phyloP scores from a whole-genome alignment of 2,888 invertebrate genomes.

The Latrodectus elegans region DNA sequence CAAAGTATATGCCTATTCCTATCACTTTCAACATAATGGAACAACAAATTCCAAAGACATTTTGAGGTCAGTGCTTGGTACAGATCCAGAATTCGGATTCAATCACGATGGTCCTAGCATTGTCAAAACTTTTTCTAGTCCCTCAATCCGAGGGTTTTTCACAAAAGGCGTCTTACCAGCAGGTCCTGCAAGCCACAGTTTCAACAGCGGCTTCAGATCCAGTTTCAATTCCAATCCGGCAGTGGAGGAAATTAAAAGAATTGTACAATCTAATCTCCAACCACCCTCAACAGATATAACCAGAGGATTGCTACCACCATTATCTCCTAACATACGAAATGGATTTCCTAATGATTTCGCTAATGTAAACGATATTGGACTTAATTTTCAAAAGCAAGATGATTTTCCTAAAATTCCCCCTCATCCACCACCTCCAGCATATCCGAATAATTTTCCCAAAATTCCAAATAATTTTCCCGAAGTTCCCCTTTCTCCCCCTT shows the following conservation, averaged over 20 bases:
- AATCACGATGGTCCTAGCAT: constrained; percentile 37
- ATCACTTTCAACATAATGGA: constrained; percentile 64
- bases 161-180: constrained; percentile 52
- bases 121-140: constrained; percentile 58
- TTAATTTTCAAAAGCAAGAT: constrained; percentile 40
- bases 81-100: constrained; percentile 42
- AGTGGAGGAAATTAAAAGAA: constrained; percentile 35
- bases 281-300: constrained; percentile 33
- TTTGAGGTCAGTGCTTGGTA: constrained; percentile 36
- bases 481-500: constrained; percentile 17
- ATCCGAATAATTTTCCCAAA: constrained; percentile 42
- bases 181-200: constrained; percentile 25
- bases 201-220: constrained; percentile 11
- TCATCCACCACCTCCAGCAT: constrained; percentile 28
- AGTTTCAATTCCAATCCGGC: constrained; percentile 23
- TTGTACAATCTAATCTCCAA: constrained; percentile 41
- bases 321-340: constrained; percentile 51
- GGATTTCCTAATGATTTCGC: constrained; percentile 40
- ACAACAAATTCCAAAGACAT: constrained; percentile 63
- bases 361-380: constrained; percentile 44
- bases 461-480: constrained; percentile 46
- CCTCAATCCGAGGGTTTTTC: constrained; percentile 60
- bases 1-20: constrained; percentile 60
- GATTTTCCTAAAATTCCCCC: constrained; percentile 61
- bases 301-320: constrained; percentile 52